Evolutionary conservation across 2,113 vertebrate genomes (phyloP), one percentile per base, ranked within the genome.

Genomic region (Melanerpes aurifrons): DNA sequence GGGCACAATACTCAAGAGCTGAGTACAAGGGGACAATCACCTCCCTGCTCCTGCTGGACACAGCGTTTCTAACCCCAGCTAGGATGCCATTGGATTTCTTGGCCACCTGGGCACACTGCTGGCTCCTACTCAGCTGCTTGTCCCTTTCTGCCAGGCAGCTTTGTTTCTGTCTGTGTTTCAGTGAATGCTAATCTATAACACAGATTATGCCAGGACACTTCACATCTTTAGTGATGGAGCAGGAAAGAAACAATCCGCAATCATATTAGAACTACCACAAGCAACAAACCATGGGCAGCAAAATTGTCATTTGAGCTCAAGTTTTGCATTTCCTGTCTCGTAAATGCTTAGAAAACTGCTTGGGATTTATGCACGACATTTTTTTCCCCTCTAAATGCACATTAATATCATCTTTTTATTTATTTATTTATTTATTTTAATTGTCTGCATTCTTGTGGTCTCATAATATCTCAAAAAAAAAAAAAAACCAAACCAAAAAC

Each of bases 351-450:
- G 32, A 88, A 83, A 28, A 64, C 16, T 74, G 47, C 70, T 88
- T 78, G 74, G 62, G 48, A 87, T 87, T 92, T 87, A 77, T n/a
- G 47, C 31, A 87, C 71, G 57, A 24, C 35, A 73, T 37, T 37
- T 37, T 53, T 87, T 82, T 24, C 74, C 67, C 91, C 83, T 95
- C 87, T 92, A 87, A 97, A 97, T 86, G 94, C 78, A 94, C n/a
- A 86, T 88, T 88, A 93, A 86, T 68, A 90, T 20, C 37, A 83
- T 6, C 2, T 43, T 14, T 43, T 43, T 37, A 37, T 37, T 37
- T 37, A 37, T 37, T 37, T 37, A 37, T 37, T 37, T 37, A 37
- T 37, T 37, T 37, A 37, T 90, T 89, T 83, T 89, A 89, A 87
- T 80, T 96, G 82, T 92, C 85, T 94, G 32, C 37, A 71, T 77